Evolutionary conservation across 2,113 vertebrate species (phyloP).

Genomic region (Pimephales promelas): DNA sequence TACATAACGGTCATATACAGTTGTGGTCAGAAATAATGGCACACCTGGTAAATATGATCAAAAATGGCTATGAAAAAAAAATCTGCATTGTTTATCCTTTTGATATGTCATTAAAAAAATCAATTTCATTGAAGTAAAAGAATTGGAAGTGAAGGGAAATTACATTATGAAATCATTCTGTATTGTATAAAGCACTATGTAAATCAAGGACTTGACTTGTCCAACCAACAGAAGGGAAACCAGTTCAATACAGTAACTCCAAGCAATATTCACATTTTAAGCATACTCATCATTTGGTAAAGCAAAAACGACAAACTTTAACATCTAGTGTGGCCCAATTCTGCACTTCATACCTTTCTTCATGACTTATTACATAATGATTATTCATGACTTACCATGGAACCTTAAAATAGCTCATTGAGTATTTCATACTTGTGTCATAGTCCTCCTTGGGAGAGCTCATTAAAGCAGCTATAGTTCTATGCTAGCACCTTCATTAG

Average conservation of each 20-base stretch:
- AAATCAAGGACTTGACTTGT: too few relatives aligned
- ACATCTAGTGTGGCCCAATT: background rate
- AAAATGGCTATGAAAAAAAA: too few relatives aligned
- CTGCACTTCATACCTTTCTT: background rate
- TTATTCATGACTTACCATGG: slow-evolving; percentile 20
- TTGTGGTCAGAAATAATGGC: too few relatives aligned
- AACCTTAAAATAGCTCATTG: slow-evolving; percentile 6
- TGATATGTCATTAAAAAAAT: too few relatives aligned
- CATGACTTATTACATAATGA: background rate
- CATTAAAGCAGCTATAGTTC: slow-evolving; percentile 26
- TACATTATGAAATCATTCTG: too few relatives aligned
- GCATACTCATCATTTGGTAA: background rate
- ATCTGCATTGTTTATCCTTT: too few relatives aligned
- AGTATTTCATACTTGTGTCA: slow-evolving; percentile 2
- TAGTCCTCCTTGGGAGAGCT: slow-evolving; percentile 17
- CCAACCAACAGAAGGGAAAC: background rate
- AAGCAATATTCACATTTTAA: background rate
- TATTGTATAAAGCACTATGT: too few relatives aligned
- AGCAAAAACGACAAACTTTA: background rate
- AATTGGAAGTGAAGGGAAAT: too few relatives aligned
- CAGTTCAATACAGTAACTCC: background rate
- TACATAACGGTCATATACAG: too few relatives aligned
- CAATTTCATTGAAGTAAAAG: too few relatives aligned
- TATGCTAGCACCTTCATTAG: slow-evolving; percentile 38
- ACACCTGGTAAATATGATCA: too few relatives aligned